Percentiles rank a stretch among this genome's conserved stretches.
Conservation (phyloP, 1,140 invertebrate genomes). For the Daktulosphaira vitifoliae region DNA sequence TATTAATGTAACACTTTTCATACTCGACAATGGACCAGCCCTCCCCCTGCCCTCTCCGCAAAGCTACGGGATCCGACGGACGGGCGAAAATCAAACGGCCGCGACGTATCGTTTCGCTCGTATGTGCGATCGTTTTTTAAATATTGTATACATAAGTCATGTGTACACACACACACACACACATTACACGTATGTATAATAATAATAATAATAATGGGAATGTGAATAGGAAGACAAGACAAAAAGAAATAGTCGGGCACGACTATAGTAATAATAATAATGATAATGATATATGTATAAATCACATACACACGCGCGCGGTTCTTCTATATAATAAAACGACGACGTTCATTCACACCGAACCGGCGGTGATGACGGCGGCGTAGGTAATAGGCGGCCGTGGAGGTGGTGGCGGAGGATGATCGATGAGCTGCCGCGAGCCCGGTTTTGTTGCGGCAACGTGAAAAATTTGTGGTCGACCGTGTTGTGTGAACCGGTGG, state of each 20-base stretch:
- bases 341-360: slow-evolving; percentile 23
- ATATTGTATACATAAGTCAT: not conserved
- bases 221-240: slow-evolving; percentile 23
- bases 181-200: no score
- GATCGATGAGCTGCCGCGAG: slow-evolving; percentile 20
- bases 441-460: not conserved
- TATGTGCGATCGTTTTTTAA: no score
- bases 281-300: not conserved
- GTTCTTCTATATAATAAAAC: not conserved
- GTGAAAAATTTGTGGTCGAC: slow-evolving; percentile 29
- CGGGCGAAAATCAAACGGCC: not conserved
- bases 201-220: not conserved
- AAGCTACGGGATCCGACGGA: not conserved
- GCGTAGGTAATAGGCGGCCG: not conserved
- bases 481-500: slow-evolving; percentile 6
- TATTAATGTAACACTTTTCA: no score
- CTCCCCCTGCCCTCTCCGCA: not conserved
- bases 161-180: not conserved
- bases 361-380: not conserved
- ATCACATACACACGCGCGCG: not conserved
- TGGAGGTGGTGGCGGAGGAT: not conserved
- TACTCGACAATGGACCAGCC: not conserved
- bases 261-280: not conserved
- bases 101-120: not conserved
- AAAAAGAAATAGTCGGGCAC: slow-evolving; percentile 7